These are phyloP conservation scores for Heliconius hortense DNA, from an alignment of 2,888 invertebrate species.

Conservation along the genomic window DNA sequence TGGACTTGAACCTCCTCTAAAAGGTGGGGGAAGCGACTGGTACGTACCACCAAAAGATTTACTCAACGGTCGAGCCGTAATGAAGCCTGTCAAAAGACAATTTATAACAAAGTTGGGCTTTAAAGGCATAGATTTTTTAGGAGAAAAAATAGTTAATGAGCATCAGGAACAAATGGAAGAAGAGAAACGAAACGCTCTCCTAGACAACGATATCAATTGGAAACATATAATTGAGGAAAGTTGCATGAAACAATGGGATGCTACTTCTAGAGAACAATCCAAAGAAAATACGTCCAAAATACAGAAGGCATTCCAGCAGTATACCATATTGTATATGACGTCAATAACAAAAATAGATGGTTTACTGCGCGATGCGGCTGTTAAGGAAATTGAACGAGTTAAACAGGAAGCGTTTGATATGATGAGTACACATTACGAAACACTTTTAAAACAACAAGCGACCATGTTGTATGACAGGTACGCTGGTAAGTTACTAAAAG, in stretches of 20 bases:
- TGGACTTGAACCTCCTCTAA: no score
- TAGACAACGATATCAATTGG: slow-evolving; percentile 59
- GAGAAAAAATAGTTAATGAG: slow-evolving; percentile 51
- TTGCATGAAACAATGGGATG: slow-evolving; percentile 52
- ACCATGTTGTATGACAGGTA: slow-evolving; percentile 60
- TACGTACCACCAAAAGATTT: slow-evolving; percentile 66
- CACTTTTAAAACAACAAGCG: slow-evolving; percentile 59
- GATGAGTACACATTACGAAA: slow-evolving; percentile 58
- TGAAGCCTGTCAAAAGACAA: slow-evolving; percentile 61
- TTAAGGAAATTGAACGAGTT: slow-evolving; percentile 55
- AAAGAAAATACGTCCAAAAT: slow-evolving; percentile 57
- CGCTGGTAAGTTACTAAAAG: slow-evolving; percentile 52
- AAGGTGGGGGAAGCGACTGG: no score
- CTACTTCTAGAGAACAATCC: slow-evolving; percentile 49
- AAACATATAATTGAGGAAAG: slow-evolving; percentile 50
- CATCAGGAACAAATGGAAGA: slow-evolving; percentile 53
- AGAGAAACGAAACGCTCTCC: slow-evolving; percentile 52
- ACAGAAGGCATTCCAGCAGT: slow-evolving; percentile 57
- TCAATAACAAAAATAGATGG: slow-evolving; percentile 62
- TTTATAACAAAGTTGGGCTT: slow-evolving; percentile 57
- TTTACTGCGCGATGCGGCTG: slow-evolving; percentile 57
- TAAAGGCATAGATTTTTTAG: slow-evolving; percentile 57
- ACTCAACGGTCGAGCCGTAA: slow-evolving; percentile 57
- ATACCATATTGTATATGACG: slow-evolving; percentile 54
- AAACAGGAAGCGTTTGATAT: slow-evolving; percentile 52